These are phyloP conservation scores for Suricata suricatta DNA, from an alignment of 2,113 vertebrate species.

Conservation along the genomic window DNA sequence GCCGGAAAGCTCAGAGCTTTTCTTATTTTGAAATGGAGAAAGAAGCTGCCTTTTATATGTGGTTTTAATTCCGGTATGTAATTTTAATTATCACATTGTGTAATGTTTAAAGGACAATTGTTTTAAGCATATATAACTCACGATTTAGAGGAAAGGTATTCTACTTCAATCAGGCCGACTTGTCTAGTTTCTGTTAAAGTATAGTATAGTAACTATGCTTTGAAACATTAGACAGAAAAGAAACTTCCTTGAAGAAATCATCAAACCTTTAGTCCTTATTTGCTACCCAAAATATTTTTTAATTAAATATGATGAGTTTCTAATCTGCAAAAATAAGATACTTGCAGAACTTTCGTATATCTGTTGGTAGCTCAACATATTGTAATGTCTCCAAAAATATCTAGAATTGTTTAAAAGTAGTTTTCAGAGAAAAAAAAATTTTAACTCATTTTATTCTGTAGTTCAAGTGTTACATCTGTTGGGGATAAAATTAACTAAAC, in stretches of 20 bases:
- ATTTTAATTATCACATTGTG: not conserved
- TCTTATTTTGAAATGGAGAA: constrained; percentile 40
- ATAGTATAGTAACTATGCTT: not conserved
- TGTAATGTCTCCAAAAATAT: not conserved
- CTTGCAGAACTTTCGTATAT: not conserved
- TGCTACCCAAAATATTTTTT: not conserved
- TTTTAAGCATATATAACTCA: not conserved
- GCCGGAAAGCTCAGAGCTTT: constrained; percentile 33
- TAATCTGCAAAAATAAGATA: not conserved
- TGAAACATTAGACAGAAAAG: not conserved
- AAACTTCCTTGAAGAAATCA: not conserved
- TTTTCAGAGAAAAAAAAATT: not conserved
- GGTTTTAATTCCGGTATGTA: not conserved
- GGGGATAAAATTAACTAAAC: not conserved
- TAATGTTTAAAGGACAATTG: not conserved
- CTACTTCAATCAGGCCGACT: not conserved
- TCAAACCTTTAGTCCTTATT: not conserved
- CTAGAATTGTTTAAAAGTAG: not conserved
- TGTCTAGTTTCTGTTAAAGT: not conserved
- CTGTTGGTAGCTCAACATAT: not conserved
- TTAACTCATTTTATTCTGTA: not conserved
- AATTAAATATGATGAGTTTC: not conserved
- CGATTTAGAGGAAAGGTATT: not conserved
- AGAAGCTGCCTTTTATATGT: not conserved
- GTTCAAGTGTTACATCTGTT: not conserved